Percentiles rank a stretch among this genome's conserved stretches.
Conservation (phyloP, 2,888 invertebrate genomes). For the Vandiemenella viatica region DNA sequence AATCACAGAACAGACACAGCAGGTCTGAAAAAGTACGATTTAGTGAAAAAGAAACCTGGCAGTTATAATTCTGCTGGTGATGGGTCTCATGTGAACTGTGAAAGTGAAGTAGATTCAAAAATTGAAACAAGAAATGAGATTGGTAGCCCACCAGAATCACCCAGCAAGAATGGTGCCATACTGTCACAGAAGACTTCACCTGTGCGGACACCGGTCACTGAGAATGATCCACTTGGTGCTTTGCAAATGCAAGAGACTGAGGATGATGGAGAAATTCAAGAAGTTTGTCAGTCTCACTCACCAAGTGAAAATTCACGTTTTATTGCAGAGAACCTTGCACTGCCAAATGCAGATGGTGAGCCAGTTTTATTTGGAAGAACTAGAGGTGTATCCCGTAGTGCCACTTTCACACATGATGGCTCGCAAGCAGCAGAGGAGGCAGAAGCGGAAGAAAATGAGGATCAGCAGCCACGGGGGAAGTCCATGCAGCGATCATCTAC, state of each 20-base stretch:
- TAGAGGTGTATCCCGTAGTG: constrained; percentile 27
- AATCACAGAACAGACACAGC: background rate
- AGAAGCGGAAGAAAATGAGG: constrained; percentile 24
- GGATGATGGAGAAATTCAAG: constrained; percentile 20
- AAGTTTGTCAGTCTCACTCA: constrained; percentile 1
- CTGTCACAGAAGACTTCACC: constrained; percentile 41
- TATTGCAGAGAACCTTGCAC: background rate
- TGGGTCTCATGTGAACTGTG: background rate
- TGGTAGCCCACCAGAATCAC: constrained; percentile 5
- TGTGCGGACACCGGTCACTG: constrained; percentile 65
- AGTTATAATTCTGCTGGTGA: background rate
- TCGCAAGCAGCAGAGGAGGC: constrained; percentile 21
- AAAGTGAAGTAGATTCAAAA: background rate
- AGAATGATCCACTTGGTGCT: constrained; percentile 84
- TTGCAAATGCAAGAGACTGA: constrained; percentile 35
- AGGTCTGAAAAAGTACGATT: background rate
- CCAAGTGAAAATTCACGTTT: constrained; percentile 2
- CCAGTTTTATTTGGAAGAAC: constrained; percentile 13
- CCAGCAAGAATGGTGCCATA: constrained; percentile 2
- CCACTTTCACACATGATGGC: constrained; percentile 29
- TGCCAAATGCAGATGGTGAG: constrained; percentile 11
- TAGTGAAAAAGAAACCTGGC: background rate
- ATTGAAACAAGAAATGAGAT: background rate
- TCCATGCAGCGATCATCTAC: constrained; percentile 31
- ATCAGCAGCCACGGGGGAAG: constrained; percentile 28